These are phyloP conservation scores for Himalopsyche tibetana DNA, from an alignment of 2,888 invertebrate species.

Conservation along the genomic window DNA sequence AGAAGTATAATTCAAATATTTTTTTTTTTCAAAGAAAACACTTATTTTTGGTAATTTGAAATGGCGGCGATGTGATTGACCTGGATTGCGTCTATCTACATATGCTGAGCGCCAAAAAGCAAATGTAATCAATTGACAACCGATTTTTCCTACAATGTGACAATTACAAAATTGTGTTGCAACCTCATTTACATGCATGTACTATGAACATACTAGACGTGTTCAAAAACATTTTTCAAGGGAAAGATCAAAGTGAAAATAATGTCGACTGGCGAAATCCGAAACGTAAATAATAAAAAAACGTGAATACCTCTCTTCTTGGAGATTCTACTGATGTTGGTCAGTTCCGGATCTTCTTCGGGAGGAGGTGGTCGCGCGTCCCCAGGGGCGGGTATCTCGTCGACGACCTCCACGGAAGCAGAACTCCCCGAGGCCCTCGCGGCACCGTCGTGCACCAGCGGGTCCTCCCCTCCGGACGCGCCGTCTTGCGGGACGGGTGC, in stretches of 20 bases:
- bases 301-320: slow-evolving; percentile 74
- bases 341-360: slow-evolving; percentile 75
- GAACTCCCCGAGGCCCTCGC: slow-evolving; percentile 5
- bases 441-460: not conserved
- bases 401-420: slow-evolving; percentile 52
- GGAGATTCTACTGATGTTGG: slow-evolving; percentile 78
- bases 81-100: no score
- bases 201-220: no score
- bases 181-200: no score
- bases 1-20: no score
- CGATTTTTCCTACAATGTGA: slow-evolving; percentile 61
- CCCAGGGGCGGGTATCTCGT: slow-evolving; percentile 46
- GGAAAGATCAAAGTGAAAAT: no score
- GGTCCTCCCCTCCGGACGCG: slow-evolving; percentile 66
- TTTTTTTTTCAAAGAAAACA: no score
- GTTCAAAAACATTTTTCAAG: no score
- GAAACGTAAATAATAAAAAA: not conserved
- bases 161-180: no score
- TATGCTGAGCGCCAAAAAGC: no score
- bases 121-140: no score
- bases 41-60: no score
- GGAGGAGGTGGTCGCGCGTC: slow-evolving; percentile 69
- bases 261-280: not conserved
- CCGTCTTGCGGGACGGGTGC: slow-evolving; percentile 74
- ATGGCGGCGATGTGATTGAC: no score